Evolutionary conservation across 1,140 invertebrate species (phyloP).

Genomic region (Drosophila carrolli): DNA sequence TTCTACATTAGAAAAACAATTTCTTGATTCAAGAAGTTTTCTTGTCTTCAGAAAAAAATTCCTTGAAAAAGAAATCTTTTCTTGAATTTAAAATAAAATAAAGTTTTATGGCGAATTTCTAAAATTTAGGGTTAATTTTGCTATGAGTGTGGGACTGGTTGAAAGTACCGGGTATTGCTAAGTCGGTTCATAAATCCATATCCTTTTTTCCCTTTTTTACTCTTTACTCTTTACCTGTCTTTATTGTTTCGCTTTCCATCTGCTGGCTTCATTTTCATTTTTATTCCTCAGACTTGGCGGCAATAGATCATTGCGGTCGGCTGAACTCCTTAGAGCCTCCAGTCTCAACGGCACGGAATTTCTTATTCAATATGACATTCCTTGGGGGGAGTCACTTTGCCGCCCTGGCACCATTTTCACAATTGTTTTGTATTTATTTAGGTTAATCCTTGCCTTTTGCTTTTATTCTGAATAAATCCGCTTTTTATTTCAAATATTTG

Average conservation of each 20-base stretch:
- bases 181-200: neutral
- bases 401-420: constrained; percentile 65
- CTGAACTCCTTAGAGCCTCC: constrained; percentile 42
- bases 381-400: constrained; percentile 17
- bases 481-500: constrained; percentile 74
- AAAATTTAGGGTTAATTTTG: too few relatives aligned
- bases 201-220: neutral
- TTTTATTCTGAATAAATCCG: constrained; percentile 55
- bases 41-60: too few relatives aligned
- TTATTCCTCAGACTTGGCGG: constrained; percentile 49
- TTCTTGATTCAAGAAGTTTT: too few relatives aligned
- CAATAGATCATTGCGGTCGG: constrained; percentile 76
- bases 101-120: too few relatives aligned
- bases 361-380: constrained; percentile 68
- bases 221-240: constrained; percentile 51
- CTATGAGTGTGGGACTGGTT: too few relatives aligned
- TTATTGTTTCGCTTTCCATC: constrained; percentile 69
- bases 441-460: constrained; percentile 65
- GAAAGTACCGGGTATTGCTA: neutral
- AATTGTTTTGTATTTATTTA: constrained; percentile 80
- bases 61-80: too few relatives aligned
- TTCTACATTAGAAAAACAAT: too few relatives aligned
- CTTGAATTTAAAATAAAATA: too few relatives aligned
- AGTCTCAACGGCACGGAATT: constrained; percentile 35
- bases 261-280: constrained; percentile 48